Conservation (phyloP, 2,113 vertebrate genomes). For the Tragelaphus imberbis region DNA sequence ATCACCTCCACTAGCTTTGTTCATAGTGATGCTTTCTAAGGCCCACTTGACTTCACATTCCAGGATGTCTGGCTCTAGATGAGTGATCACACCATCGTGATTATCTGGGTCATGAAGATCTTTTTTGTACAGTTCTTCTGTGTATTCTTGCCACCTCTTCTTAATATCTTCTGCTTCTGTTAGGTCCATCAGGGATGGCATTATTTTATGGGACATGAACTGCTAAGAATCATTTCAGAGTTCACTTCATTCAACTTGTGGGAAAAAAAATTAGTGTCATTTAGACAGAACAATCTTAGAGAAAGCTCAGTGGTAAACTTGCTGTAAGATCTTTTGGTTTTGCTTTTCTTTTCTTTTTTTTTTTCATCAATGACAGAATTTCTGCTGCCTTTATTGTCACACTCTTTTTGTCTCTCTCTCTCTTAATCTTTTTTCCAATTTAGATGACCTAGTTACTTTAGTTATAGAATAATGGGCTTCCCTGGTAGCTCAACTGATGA, state of each 20-base stretch:
- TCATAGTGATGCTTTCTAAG: too few relatives aligned
- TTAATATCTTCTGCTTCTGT: too few relatives aligned
- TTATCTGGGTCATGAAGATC: too few relatives aligned
- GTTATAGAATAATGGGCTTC: neutral
- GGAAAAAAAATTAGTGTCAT: neutral
- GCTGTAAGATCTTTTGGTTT: neutral
- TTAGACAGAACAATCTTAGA: neutral
- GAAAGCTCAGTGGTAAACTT: neutral
- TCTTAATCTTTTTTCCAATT: neutral
- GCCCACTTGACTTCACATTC: too few relatives aligned
- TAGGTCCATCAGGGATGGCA: neutral
- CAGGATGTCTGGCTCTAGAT: too few relatives aligned
- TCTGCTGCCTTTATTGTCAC: neutral
- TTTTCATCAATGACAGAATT: neutral
- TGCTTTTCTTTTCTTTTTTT: neutral
- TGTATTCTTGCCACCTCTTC: too few relatives aligned
- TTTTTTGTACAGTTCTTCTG: too few relatives aligned
- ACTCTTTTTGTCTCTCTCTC: neutral
- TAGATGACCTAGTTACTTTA: neutral
- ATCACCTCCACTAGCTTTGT: too few relatives aligned
- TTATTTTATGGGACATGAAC: neutral
- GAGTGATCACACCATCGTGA: too few relatives aligned
- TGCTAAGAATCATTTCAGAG: neutral
- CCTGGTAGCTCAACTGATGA: neutral
- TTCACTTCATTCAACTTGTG: neutral